Conservation (phyloP, 2,797 vertebrate genomes). For the Carcharodon carcharias region DNA sequence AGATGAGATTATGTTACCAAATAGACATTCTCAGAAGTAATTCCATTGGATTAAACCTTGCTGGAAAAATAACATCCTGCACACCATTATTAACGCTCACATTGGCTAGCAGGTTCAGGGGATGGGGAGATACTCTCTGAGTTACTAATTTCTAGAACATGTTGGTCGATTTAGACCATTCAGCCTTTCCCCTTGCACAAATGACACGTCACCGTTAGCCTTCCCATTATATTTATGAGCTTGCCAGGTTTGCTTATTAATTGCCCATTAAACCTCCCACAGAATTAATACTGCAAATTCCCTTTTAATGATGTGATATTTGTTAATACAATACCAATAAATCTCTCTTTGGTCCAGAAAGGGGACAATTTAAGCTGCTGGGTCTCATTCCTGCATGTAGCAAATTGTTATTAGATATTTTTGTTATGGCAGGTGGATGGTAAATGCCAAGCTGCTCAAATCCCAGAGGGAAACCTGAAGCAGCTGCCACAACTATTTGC, state of each 20-base stretch:
- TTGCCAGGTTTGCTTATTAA: not conserved
- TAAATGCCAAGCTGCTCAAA: too few species aligned
- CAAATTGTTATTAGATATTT: not conserved
- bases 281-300: not conserved
- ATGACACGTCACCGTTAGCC: not conserved
- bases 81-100: not conserved
- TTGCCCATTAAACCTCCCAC: not conserved
- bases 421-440: too few species aligned
- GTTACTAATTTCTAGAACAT: not conserved
- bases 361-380: not conserved
- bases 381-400: not conserved
- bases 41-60: not conserved
- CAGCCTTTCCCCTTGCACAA: not conserved
- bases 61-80: not conserved
- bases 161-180: not conserved
- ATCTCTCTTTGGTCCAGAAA: not conserved
- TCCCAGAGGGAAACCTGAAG: too few species aligned
- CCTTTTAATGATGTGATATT: not conserved
- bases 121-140: not conserved
- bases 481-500: too few species aligned
- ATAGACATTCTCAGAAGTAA: not conserved
- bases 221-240: not conserved
- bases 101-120: not conserved
- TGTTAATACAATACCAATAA: not conserved
- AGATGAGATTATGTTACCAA: not conserved